phyloP scores from a whole-genome alignment of 2,797 vertebrate species.

The Clarias fuscus region DNA sequence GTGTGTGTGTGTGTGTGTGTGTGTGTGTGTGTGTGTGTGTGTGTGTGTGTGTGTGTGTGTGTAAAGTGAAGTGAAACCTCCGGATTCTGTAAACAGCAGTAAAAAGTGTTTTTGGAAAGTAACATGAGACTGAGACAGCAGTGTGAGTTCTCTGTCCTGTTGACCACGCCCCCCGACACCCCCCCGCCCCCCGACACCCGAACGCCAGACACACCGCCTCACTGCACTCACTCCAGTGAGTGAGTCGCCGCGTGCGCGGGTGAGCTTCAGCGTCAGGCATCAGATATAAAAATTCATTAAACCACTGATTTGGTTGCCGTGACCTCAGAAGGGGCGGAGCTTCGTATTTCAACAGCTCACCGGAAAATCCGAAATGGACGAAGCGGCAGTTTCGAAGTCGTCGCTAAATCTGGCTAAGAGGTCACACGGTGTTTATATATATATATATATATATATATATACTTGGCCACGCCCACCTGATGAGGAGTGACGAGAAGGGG shows the following conservation, averaged over 20 bases:
- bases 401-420: background rate
- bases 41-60: background rate
- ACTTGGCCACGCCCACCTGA: background rate
- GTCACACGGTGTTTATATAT: background rate
- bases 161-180: no score
- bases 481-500: background rate
- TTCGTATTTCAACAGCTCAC: background rate
- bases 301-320: background rate
- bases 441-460: background rate
- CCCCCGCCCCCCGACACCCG: no score
- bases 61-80: background rate
- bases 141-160: background rate
- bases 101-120: background rate
- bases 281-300: background rate
- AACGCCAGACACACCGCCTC: no score
- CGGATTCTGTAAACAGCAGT: background rate
- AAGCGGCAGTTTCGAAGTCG: no score
- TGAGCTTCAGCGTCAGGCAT: background rate
- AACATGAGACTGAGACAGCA: background rate
- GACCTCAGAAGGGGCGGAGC: background rate
- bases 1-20: background rate
- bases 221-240: no score
- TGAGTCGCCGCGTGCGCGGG: no score
- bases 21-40: background rate
- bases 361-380: background rate